These are phyloP conservation scores for Hoplodrina blanda DNA, from an alignment of 2,888 invertebrate species.

Conservation along the genomic window DNA sequence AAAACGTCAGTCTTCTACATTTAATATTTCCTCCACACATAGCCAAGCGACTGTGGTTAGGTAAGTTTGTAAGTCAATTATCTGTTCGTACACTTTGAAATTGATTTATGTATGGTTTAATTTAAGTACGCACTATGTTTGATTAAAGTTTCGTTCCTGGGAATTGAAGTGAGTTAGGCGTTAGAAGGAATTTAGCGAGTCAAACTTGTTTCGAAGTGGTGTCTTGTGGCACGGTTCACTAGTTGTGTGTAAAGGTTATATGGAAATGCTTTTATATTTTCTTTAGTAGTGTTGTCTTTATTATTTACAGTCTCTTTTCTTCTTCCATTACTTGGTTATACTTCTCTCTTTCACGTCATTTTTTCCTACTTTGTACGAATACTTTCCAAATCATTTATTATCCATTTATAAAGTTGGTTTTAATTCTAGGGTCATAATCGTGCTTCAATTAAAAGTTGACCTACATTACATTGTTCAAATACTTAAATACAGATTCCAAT, in stretches of 20 bases:
- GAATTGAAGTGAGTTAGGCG: constrained; percentile 50
- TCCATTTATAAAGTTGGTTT: not conserved
- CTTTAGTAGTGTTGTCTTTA: too few relatives aligned
- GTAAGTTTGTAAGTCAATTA: constrained; percentile 88
- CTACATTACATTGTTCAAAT: constrained; percentile 14
- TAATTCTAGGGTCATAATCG: not conserved
- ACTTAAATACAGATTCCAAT: constrained; percentile 19
- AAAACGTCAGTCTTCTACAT: constrained; percentile 98
- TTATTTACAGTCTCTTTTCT: too few relatives aligned
- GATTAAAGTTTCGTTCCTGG: constrained; percentile 55
- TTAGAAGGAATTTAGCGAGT: constrained; percentile 37
- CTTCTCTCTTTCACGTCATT: too few relatives aligned
- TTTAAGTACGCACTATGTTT: constrained; percentile 59
- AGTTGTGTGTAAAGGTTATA: not conserved
- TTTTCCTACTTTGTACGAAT: too few relatives aligned
- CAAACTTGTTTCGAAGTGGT: constrained; percentile 27
- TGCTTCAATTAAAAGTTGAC: not conserved
- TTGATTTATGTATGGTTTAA: constrained; percentile 65
- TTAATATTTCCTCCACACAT: constrained; percentile 98
- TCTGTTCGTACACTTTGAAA: constrained; percentile 54
- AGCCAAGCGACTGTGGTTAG: constrained; percentile 97
- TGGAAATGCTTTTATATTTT: too few relatives aligned
- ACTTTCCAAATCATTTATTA: too few relatives aligned
- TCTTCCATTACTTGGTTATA: too few relatives aligned
- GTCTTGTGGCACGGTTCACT: constrained; percentile 20